Percentiles rank a stretch among this genome's conserved stretches.
phyloP scores from a whole-genome alignment of 2,113 vertebrate species.

The Oenanthe melanoleuca region DNA sequence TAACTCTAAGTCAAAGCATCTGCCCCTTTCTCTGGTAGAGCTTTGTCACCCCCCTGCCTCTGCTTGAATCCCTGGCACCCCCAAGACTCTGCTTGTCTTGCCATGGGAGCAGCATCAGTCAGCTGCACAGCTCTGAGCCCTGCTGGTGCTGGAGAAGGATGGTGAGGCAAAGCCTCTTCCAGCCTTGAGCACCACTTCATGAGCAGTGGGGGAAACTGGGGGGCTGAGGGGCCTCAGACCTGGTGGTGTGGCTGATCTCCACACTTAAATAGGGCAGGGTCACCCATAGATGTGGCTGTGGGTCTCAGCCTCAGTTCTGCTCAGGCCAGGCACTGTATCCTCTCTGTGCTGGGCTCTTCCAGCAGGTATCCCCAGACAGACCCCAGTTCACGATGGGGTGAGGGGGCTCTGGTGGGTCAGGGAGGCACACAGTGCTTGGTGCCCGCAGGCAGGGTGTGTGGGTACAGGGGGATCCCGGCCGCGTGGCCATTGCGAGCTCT shows the following conservation, averaged over 20 bases:
- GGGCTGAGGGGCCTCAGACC: not conserved
- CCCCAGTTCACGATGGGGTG: not conserved
- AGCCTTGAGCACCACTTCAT: not conserved
- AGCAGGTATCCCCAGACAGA: accelerated
- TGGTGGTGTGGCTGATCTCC: not conserved
- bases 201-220: not conserved
- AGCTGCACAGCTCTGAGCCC: not conserved
- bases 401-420: not conserved
- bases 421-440: not conserved
- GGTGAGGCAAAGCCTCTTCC: not conserved
- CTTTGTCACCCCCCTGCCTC: not conserved
- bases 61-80: not conserved
- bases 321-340: not conserved
- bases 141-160: not conserved
- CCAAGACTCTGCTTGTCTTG: not conserved
- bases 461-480: accelerated
- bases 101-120: not conserved
- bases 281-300: not conserved
- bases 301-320: not conserved
- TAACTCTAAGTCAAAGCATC: not conserved
- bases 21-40: not conserved
- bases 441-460: not conserved
- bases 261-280: not conserved
- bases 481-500: accelerated
- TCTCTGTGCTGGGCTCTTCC: not conserved